A percentile compares a stretch with the other conserved stretches of the same genome.
Conservation (phyloP, 2,113 vertebrate genomes). For the Willisornis vidua region DNA sequence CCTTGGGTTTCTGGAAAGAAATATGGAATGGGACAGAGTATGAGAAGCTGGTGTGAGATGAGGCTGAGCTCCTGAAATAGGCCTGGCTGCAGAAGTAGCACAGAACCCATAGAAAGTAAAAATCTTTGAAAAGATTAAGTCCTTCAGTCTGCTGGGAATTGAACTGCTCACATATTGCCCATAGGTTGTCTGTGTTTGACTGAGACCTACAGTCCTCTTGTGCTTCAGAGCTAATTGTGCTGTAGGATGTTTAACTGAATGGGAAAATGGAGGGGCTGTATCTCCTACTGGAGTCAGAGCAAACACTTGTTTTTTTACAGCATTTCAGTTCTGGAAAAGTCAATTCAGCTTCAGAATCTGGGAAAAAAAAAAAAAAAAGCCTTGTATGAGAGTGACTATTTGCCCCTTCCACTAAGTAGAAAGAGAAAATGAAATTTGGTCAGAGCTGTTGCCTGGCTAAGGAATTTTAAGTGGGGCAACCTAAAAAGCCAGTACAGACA, state of each 20-base stretch:
- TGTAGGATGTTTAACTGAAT: background rate
- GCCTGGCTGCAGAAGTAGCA: background rate
- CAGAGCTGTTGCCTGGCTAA: background rate
- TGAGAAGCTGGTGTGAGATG: background rate
- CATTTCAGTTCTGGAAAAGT: constrained; percentile 25
- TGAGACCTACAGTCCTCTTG: background rate
- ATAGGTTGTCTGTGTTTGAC: constrained; percentile 12
- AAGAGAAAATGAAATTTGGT: background rate
- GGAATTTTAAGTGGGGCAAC: background rate
- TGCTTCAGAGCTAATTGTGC: constrained; percentile 15
- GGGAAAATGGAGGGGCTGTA: background rate
- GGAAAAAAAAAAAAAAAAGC: background rate
- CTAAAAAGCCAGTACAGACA: background rate
- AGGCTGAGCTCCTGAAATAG: constrained; percentile 21
- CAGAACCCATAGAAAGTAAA: background rate
- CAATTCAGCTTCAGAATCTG: background rate
- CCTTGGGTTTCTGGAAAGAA: constrained; percentile 41
- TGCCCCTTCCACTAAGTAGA: background rate
- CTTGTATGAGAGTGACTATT: background rate
- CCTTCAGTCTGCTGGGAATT: background rate
- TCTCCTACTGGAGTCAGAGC: constrained; percentile 7
- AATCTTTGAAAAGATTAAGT: constrained; percentile 14
- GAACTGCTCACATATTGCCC: background rate
- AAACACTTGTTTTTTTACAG: background rate
- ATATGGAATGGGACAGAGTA: background rate